A percentile compares a stretch with the other conserved stretches of the same genome.
These are phyloP conservation scores for Drosophila engyochracea DNA, from an alignment of 2,888 invertebrate genomes.

Conservation along the genomic window DNA sequence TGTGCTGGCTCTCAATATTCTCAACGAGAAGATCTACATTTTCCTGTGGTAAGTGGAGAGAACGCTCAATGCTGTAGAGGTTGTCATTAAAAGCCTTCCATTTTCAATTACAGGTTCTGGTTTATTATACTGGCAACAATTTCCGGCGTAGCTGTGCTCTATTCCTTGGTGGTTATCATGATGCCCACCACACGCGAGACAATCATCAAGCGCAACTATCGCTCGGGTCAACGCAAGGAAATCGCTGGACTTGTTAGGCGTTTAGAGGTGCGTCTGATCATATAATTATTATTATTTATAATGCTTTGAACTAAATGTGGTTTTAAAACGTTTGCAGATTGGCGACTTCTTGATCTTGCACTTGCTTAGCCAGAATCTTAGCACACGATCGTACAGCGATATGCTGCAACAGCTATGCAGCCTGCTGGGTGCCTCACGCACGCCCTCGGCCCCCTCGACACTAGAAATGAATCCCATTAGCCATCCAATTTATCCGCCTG, in stretches of 20 bases:
- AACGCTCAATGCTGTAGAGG: background rate
- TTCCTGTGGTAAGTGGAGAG: constrained; percentile 90
- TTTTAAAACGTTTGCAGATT: constrained; percentile 87
- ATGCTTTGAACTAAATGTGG: background rate
- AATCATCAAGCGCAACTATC: constrained; percentile 92
- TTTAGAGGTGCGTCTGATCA: constrained; percentile 88
- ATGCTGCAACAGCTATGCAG: constrained; percentile 90
- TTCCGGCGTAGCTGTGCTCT: constrained; percentile 92
- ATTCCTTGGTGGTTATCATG: constrained; percentile 92
- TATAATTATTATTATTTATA: background rate
- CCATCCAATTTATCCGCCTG: constrained; percentile 92
- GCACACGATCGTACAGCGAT: constrained; percentile 92
- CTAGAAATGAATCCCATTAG: constrained; percentile 95
- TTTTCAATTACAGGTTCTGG: constrained; percentile 88
- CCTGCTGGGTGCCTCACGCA: constrained; percentile 88
- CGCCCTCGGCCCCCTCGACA: constrained; percentile 94
- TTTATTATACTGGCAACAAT: constrained; percentile 92
- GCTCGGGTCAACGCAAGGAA: constrained; percentile 91
- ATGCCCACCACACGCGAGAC: constrained; percentile 93
- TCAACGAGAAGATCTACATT: constrained; percentile 97
- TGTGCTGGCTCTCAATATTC: constrained; percentile 94
- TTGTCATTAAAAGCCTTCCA: background rate
- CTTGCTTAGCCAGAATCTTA: constrained; percentile 94
- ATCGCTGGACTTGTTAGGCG: constrained; percentile 91
- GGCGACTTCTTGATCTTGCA: constrained; percentile 95